Conservation (phyloP, 2,113 vertebrate species). For the Passer domesticus region DNA sequence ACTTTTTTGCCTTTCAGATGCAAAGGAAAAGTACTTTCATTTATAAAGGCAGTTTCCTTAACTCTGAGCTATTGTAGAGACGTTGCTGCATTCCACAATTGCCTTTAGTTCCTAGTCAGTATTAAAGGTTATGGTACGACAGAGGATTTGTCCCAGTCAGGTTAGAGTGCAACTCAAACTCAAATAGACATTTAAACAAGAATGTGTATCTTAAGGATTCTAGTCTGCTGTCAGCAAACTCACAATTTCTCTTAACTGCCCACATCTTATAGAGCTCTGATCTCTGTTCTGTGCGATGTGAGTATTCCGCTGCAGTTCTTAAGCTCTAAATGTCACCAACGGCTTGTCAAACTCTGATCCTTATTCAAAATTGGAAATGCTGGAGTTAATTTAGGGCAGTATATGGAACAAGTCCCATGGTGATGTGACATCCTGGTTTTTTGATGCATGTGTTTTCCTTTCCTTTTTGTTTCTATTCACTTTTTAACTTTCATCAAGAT, state of each 20-base stretch:
- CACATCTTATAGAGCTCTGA: not conserved
- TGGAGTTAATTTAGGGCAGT: not conserved
- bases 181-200: not conserved
- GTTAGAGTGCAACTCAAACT: conserved; percentile 24
- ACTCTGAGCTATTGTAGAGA: conserved; percentile 25
- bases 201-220: not conserved
- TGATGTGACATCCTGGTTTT: rapidly evolving
- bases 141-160: conserved; percentile 6
- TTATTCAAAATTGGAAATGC: not conserved
- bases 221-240: not conserved
- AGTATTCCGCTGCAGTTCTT: not conserved
- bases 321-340: rapidly evolving
- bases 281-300: not conserved
- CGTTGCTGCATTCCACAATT: conserved; percentile 3
- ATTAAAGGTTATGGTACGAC: not conserved
- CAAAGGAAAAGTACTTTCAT: not conserved
- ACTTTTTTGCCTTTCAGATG: conserved; percentile 42
- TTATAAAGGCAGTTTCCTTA: conserved; percentile 8
- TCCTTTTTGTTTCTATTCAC: not conserved
- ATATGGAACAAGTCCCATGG: not conserved
- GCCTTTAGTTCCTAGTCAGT: not conserved
- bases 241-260: not conserved
- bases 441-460: not conserved
- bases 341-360: not conserved
- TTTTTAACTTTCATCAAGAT: not conserved